These are phyloP conservation scores for Phrynocephalus versicolor DNA, from an alignment of 2,113 vertebrate genomes.

Conservation along the genomic window DNA sequence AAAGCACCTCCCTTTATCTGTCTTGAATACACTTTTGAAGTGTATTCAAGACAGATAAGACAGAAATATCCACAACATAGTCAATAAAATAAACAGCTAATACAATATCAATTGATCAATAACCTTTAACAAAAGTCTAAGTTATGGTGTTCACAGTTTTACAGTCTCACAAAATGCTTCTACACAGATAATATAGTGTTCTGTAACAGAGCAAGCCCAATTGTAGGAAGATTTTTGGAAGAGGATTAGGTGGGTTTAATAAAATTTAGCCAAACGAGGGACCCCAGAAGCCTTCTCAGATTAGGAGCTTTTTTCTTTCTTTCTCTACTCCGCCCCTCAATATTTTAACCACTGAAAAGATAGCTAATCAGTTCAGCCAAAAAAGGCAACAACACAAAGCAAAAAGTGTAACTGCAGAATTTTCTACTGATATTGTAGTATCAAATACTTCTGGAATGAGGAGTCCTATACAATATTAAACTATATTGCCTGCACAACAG, in stretches of 20 bases:
- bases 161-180: not conserved
- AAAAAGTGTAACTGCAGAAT: not conserved
- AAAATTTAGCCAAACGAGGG: not conserved
- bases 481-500: not conserved
- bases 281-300: not conserved
- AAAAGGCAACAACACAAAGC: too few species aligned
- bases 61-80: not conserved
- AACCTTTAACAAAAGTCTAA: not conserved
- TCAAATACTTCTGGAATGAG: not conserved
- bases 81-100: not conserved
- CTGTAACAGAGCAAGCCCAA: not conserved
- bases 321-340: accelerated
- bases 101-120: not conserved
- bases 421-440: too few species aligned
- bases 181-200: not conserved
- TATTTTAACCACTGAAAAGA: not conserved
- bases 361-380: not conserved
- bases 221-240: not conserved
- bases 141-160: not conserved
- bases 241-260: not conserved
- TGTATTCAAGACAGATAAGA: too few species aligned
- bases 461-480: not conserved
- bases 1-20: too few species aligned
- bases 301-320: not conserved
- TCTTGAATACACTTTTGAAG: too few species aligned